A percentile compares a stretch with the other conserved stretches of the same genome.
Conservation (phyloP, 2,888 invertebrate genomes). For the Cephus sareptanus region DNA sequence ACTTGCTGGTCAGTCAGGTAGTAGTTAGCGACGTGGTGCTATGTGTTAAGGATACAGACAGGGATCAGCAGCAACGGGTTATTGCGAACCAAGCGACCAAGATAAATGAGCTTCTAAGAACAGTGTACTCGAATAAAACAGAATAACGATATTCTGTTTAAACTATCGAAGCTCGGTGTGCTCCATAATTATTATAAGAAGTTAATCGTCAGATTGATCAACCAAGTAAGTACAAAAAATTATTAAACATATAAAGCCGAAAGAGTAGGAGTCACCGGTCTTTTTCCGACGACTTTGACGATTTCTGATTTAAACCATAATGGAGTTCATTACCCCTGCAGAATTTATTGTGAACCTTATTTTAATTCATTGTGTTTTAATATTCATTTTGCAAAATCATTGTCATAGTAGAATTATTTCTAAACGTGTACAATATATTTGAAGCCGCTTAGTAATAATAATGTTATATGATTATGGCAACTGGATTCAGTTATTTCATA, state of each 20-base stretch:
- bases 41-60: not conserved
- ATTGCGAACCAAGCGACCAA: not conserved
- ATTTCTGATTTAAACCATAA: not conserved
- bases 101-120: not conserved
- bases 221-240: not conserved
- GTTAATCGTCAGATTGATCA: not conserved
- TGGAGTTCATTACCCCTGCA: not conserved
- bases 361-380: not conserved
- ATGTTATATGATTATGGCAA: not conserved
- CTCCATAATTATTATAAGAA: not conserved
- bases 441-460: not conserved
- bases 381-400: not conserved
- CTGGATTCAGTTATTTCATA: not conserved
- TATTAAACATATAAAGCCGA: too few relatives aligned
- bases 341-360: not conserved
- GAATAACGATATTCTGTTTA: not conserved
- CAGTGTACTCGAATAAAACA: not conserved
- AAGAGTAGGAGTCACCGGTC: not conserved
- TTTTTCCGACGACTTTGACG: too few relatives aligned
- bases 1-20: not conserved
- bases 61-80: not conserved
- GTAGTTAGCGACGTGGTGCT: not conserved
- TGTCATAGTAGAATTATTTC: not conserved
- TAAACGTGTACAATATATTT: not conserved
- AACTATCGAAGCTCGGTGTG: not conserved